Percentiles rank a stretch among this genome's conserved stretches.
phyloP scores from a whole-genome alignment of 2,888 invertebrate genomes.

The Pherbina coryleti region DNA sequence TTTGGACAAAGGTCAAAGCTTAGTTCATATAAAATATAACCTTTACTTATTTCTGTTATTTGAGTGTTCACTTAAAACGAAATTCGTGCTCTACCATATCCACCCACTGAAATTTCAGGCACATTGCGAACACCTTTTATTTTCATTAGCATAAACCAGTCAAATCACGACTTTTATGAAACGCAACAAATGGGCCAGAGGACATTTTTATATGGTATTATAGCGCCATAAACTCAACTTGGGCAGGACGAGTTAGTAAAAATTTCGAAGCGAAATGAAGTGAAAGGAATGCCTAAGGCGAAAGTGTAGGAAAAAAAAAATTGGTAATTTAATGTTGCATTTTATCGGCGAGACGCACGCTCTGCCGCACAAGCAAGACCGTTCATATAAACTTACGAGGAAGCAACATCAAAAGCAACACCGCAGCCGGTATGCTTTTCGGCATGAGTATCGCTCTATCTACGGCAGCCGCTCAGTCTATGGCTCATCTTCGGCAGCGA shows the following conservation, averaged over 20 bases:
- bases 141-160: constrained; percentile 18
- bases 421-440: no score
- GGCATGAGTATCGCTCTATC: no score
- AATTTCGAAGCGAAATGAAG: constrained; percentile 36
- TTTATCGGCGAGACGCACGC: constrained; percentile 61
- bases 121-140: background rate
- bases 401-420: no score
- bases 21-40: no score
- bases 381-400: constrained; percentile 9
- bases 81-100: no score
- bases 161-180: constrained; percentile 34
- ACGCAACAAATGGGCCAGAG: constrained; percentile 38
- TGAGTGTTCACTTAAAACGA: no score
- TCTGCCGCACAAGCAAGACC: constrained; percentile 43
- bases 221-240: background rate
- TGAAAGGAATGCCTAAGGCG: constrained; percentile 6
- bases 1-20: no score
- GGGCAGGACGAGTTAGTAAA: constrained; percentile 16
- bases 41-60: no score
- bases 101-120: no score
- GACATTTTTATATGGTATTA: background rate
- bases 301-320: constrained; percentile 49
- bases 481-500: background rate
- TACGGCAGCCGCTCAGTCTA: constrained; percentile 21
- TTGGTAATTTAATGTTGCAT: constrained; percentile 67